Conservation (phyloP, 2,888 invertebrate genomes). For the Tridacna crocea region DNA sequence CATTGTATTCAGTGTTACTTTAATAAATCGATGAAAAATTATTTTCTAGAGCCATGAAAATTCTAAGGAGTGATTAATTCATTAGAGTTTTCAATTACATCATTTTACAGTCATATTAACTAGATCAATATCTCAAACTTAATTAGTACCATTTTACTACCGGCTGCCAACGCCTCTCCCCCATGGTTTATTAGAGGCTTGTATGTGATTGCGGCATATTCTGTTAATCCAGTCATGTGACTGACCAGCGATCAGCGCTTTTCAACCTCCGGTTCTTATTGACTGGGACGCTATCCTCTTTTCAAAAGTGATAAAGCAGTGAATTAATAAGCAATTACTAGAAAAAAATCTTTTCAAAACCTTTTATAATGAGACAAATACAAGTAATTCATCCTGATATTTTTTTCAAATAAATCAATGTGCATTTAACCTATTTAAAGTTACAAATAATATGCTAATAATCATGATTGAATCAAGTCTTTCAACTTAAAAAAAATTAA, state of each 20-base stretch:
- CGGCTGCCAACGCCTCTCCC: conserved; percentile 28
- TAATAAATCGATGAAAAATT: too few species aligned
- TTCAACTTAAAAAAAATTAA: too few species aligned
- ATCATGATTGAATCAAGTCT: too few species aligned
- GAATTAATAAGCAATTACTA: conserved; percentile 9
- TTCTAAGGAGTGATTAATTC: conserved; percentile 1
- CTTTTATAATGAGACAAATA: too few species aligned
- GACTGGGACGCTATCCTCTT: conserved; percentile 67
- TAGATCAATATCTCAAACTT: conserved; percentile 39
- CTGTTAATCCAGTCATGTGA: conserved; percentile 53
- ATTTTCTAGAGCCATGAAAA: not conserved
- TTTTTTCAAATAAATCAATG: too few species aligned
- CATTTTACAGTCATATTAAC: conserved; percentile 7
- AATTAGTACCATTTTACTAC: conserved; percentile 42
- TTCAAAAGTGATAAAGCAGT: conserved; percentile 66
- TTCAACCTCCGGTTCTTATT: conserved; percentile 68
- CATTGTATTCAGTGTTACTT: too few species aligned
- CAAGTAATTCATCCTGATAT: too few species aligned
- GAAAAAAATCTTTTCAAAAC: not conserved
- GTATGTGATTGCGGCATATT: conserved; percentile 47
- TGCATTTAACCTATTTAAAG: too few species aligned
- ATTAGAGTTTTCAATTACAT: conserved; percentile 4
- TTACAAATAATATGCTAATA: too few species aligned
- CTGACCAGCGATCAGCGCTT: conserved; percentile 45
- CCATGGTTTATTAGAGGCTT: conserved; percentile 30